Evolutionary conservation across 2,888 invertebrate species (phyloP).

Genomic region (Baccha elongata): DNA sequence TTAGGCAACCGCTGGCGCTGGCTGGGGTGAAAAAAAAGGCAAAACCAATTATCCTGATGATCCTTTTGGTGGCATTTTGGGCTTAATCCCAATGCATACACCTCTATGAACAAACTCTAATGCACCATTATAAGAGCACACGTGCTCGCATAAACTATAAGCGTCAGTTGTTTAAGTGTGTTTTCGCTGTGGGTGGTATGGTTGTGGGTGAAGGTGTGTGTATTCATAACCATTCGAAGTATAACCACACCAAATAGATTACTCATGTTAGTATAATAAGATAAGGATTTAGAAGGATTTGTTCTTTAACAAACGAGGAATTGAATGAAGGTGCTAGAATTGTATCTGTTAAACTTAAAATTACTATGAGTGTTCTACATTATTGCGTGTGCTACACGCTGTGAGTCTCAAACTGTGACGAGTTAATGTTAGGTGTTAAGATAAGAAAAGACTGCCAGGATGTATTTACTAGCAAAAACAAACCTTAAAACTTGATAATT

Average conservation of each 20-base stretch:
- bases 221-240: slow-evolving; percentile 58
- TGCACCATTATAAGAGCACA: too few relatives aligned
- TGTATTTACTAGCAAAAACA: slow-evolving; percentile 30
- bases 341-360: slow-evolving; percentile 57
- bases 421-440: slow-evolving; percentile 32
- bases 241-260: slow-evolving; percentile 58
- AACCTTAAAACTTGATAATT: slow-evolving; percentile 27
- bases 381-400: slow-evolving; percentile 12
- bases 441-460: slow-evolving; percentile 43
- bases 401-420: slow-evolving; percentile 24
- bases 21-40: slow-evolving; percentile 39
- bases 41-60: slow-evolving; percentile 70
- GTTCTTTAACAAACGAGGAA: slow-evolving; percentile 53
- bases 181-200: not conserved
- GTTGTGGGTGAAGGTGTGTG: not conserved
- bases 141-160: slow-evolving; percentile 29
- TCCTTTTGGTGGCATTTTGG: slow-evolving; percentile 58
- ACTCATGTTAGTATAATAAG: slow-evolving; percentile 66
- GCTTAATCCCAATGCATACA: slow-evolving; percentile 54
- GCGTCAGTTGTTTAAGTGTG: slow-evolving; percentile 19
- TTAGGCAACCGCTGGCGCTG: slow-evolving; percentile 15
- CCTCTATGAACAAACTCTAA: not conserved
- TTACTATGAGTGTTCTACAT: slow-evolving; percentile 22
- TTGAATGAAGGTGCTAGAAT: slow-evolving; percentile 52
- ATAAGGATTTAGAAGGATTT: slow-evolving; percentile 66